A percentile compares a stretch with the other conserved stretches of the same genome.
Conservation (phyloP, 1,140 invertebrate genomes). For the Charaxes varanes region DNA sequence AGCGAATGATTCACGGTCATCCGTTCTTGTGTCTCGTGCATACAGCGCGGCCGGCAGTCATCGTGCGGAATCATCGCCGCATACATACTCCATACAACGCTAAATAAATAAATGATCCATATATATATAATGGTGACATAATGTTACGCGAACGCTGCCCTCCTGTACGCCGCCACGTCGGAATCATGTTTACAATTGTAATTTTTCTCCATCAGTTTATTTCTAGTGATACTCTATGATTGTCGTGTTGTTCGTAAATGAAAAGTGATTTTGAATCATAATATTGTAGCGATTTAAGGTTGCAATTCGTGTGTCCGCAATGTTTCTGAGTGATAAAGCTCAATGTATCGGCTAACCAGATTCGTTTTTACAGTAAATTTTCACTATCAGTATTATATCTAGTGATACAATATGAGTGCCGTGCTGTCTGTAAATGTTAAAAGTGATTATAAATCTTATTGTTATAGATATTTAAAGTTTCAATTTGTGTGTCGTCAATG, state of each 20-base stretch:
- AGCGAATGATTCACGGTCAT: constrained; percentile 57
- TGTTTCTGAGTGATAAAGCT: no score
- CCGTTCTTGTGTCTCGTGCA: constrained; percentile 46
- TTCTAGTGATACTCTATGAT: constrained; percentile 55
- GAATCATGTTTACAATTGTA: constrained; percentile 67
- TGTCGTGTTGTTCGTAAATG: constrained; percentile 66
- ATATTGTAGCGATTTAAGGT: no score
- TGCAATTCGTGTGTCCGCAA: no score
- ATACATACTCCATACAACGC: constrained; percentile 34
- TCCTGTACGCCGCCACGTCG: constrained; percentile 50
- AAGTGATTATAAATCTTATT: no score
- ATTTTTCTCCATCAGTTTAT: constrained; percentile 66
- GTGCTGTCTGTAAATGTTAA: no score
- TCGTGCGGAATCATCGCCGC: constrained; percentile 29
- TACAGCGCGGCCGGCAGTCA: constrained; percentile 50
- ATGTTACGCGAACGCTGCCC: constrained; percentile 59
- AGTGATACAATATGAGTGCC: no score
- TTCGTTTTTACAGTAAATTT: no score
- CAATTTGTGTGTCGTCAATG: no score
- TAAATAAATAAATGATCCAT: constrained; percentile 61
- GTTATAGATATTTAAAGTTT: no score
- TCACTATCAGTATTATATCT: no score
- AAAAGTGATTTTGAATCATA: constrained; percentile 53
- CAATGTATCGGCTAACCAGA: no score
- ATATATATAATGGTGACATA: constrained; percentile 67